Evolutionary conservation across 2,797 vertebrate genomes (phyloP).

Genomic region (Ficedula albicollis): DNA sequence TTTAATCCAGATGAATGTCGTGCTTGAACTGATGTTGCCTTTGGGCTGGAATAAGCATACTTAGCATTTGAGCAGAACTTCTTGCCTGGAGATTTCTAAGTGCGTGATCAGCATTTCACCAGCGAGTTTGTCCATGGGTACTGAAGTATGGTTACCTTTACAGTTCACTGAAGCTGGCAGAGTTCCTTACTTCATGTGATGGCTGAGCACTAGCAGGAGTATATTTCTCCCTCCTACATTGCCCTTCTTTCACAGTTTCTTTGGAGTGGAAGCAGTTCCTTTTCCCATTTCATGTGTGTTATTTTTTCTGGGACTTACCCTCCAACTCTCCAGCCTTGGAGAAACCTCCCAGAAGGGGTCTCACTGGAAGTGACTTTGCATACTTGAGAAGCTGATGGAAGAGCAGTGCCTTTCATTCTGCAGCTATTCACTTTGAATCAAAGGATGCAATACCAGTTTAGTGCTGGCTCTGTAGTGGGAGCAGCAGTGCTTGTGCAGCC

Average conservation of each 20-base stretch:
- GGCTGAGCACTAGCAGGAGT: background rate
- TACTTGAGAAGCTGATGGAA: background rate
- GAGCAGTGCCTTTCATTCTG: background rate
- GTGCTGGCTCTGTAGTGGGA: background rate
- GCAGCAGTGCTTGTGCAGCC: background rate
- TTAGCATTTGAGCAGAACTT: slow-evolving; percentile 36
- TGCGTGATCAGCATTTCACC: slow-evolving; percentile 40
- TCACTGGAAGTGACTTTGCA: background rate
- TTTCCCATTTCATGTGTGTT: background rate
- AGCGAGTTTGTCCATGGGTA: background rate
- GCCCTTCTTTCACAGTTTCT: background rate
- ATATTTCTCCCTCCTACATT: background rate
- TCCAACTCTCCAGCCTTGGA: background rate
- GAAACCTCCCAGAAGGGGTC: background rate
- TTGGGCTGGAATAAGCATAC: slow-evolving; percentile 29
- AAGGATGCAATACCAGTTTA: background rate
- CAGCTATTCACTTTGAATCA: background rate
- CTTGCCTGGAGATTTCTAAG: background rate
- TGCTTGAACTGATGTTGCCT: slow-evolving; percentile 8
- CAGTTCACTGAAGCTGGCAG: slow-evolving; percentile 16
- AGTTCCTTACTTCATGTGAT: background rate
- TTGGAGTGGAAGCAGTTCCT: background rate
- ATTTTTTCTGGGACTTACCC: background rate
- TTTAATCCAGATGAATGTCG: slow-evolving; percentile 1
- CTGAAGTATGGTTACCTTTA: slow-evolving; percentile 35